phyloP scores from a whole-genome alignment of 2,888 invertebrate species.

The Drosophila mercatorum region DNA sequence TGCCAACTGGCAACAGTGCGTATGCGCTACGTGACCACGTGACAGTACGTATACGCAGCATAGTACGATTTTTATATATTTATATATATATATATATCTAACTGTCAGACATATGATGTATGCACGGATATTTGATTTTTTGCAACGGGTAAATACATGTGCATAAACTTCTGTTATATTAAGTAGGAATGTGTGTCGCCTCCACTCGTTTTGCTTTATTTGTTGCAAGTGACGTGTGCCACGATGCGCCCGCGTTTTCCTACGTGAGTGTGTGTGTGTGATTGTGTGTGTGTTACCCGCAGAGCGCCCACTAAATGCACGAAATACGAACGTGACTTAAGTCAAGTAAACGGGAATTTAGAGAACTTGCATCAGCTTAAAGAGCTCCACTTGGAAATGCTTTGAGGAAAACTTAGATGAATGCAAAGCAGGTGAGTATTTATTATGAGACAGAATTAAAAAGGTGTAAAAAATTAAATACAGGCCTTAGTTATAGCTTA shows the following conservation, averaged over 20 bases:
- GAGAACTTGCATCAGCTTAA: constrained; percentile 17
- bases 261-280: not conserved
- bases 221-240: constrained; percentile 30
- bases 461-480: too few relatives aligned
- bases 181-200: constrained; percentile 16
- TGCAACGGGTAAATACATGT: constrained; percentile 19
- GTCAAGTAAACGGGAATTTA: constrained; percentile 25
- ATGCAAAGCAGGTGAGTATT: not conserved
- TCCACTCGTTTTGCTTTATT: constrained; percentile 20
- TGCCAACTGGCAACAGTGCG: constrained; percentile 40
- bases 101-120: not conserved
- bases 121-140: constrained; percentile 45
- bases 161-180: constrained; percentile 4
- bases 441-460: not conserved
- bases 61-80: constrained; percentile 14
- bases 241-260: not conserved
- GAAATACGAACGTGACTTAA: constrained; percentile 40
- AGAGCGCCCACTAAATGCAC: constrained; percentile 17
- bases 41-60: constrained; percentile 14
- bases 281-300: not conserved
- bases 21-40: constrained; percentile 55
- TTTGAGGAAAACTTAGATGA: not conserved
- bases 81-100: constrained; percentile 28
- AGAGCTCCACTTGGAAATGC: constrained; percentile 1
- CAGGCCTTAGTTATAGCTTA: too few relatives aligned